Evolutionary conservation across 1,140 invertebrate genomes (phyloP), one percentile per base, ranked within the genome.

Genomic region (Drosophila trapezifrons): DNA sequence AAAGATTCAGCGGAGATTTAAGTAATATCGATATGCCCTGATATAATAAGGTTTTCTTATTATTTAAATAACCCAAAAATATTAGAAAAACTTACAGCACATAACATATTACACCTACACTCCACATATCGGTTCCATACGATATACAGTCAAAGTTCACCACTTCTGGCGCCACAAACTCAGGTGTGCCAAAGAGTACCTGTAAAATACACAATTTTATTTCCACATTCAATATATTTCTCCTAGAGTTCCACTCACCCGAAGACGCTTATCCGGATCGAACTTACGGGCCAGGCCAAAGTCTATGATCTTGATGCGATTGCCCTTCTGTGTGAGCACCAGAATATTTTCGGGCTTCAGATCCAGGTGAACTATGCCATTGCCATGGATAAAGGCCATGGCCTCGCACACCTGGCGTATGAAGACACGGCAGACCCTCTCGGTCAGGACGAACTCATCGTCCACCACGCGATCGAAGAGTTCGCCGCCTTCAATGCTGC

Each of bases 341-440:
- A 99, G 93, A 80, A 99, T 98, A 92, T 99, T 99, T 93, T 99
- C 98, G 13, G 98, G 98, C 96, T 99, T 99, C 94, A 99, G 95
- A 92, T 99, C 98, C 15, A 99, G 94, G 94, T 99, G 98, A 27
- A 99, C 92, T 72, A 99, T 98, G 84, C 97, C 97, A 90, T 98
- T 96, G 18, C 96, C 95, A 90, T 99, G 99, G 90, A 99, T 98
- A 89, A 98, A 99, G 77, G 97, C 96, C 60, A 99, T 96, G 15
- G 98, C 98, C 91, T 99, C 98, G 91, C 98, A 99, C 77, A 99
- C 99, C 93, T 99, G 98, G 29, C 98, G 93, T 94, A 99, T 97
- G 90, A 99, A 99, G 57, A 99, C 96, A 0, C 97, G 96, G 92
- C 98, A 99, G 3, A 97, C 97, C 63, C 97, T 95, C 91, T 99